phyloP scores from a whole-genome alignment of 2,797 vertebrate species.

The Melanogrammus aeglefinus region DNA sequence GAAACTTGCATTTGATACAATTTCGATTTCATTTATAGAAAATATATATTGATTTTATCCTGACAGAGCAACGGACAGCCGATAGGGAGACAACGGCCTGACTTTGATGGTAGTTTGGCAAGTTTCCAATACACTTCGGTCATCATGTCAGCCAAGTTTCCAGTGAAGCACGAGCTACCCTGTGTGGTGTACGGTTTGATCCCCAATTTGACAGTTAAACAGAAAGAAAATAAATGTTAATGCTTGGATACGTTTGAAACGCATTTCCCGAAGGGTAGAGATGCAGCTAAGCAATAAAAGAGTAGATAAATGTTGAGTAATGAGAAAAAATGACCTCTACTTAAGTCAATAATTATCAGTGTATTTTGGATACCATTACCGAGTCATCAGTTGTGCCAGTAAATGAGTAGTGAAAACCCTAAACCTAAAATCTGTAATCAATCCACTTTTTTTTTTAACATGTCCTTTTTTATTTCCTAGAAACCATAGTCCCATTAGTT shows the following conservation, averaged over 20 bases:
- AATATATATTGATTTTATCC: neutral
- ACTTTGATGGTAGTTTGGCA: neutral
- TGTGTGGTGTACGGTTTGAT: neutral
- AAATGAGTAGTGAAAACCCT: neutral
- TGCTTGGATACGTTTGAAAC: neutral
- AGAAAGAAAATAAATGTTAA: neutral
- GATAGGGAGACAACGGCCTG: neutral
- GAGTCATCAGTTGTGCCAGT: neutral
- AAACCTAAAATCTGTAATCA: neutral
- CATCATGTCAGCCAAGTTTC: neutral
- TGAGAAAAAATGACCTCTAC: neutral
- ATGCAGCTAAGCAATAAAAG: neutral
- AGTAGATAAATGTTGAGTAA: neutral
- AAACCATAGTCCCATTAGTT: conserved; percentile 51
- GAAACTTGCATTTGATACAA: neutral
- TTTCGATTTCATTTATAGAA: neutral
- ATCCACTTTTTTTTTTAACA: conserved; percentile 20
- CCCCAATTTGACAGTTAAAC: neutral
- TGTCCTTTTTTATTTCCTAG: conserved; percentile 56
- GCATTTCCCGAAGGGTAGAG: neutral
- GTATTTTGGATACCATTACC: neutral
- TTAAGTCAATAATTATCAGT: neutral
- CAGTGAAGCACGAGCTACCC: neutral
- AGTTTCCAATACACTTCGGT: neutral
- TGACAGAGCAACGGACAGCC: neutral